phyloP scores from a whole-genome alignment of 2,113 vertebrate species.

The Globicephala melas region DNA sequence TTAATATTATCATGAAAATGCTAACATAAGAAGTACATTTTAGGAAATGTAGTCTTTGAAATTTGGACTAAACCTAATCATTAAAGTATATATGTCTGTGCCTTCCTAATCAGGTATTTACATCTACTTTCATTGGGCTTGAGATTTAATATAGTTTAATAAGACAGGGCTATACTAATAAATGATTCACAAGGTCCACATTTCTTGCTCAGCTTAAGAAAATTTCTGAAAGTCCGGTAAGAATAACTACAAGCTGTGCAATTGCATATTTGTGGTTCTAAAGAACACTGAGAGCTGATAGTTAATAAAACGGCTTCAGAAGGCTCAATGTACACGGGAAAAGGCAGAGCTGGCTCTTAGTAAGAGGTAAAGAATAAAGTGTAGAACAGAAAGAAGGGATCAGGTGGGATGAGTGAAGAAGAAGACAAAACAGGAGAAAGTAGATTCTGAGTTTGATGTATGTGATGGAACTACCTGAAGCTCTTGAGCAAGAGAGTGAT shows the following conservation, averaged over 20 bases:
- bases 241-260: not conserved
- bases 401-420: not conserved
- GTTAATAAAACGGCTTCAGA: not conserved
- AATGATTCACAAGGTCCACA: not conserved
- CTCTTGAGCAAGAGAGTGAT: not conserved
- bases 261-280: not conserved
- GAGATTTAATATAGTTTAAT: not conserved
- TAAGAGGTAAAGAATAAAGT: not conserved
- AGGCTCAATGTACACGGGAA: not conserved
- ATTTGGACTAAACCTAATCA: not conserved
- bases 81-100: not conserved
- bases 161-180: not conserved
- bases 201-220: conserved; percentile 16
- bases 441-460: not conserved
- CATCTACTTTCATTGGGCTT: not conserved
- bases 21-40: not conserved
- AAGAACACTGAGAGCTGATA: not conserved
- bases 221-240: not conserved
- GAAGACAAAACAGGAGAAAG: not conserved
- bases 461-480: not conserved
- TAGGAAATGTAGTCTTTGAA: conserved; percentile 19
- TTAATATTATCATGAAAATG: not conserved
- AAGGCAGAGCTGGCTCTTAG: not conserved
- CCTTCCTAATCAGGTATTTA: conserved; percentile 10
- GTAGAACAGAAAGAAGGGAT: not conserved